Base-by-base conservation (phyloP, 2,113 vertebrate genomes). In the Brachyhypopomus gauderio region DNA sequence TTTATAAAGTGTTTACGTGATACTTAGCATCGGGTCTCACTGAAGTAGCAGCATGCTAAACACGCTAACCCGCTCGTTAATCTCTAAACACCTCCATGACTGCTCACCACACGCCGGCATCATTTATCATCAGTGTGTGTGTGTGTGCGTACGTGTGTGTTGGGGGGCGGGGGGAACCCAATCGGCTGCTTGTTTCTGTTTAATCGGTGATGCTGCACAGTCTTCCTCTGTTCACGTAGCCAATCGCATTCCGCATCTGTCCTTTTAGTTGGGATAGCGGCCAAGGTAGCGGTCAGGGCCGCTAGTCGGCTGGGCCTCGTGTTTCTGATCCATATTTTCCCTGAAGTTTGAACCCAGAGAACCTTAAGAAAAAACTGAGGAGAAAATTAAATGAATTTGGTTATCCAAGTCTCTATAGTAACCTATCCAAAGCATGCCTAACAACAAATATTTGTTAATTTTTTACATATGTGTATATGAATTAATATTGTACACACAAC, bases 1-100 rank as follows among this genome's bases (percentile, higher is more conserved):
- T 92, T 93, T 93, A 92, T 92, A 90, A 93, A 90, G 91, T 92
- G 90, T 90, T 92, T 92, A 92, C 89, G 88, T 88, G 91, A 89
- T 83, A 85, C 87, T 89, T 83, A 88, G 79, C 87, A 89, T 88
- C 83, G 77, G 3, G 85, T 88, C 84, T 85, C 79, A 88, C 85
- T 80, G 72, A 81, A 85, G 83, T 82, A 72, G 84, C 87, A 88
- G 89, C 88, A 89, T 88, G 88, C 86, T 87, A 52, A 87, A 89
- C 80, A 77, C 52, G 75, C 85, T 87, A 60, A 64, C 86, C 87
- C 71, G 75, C 80, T 62, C 73, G 73, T 79, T 79, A 80, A 85
- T 88, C 87, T 88, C 56, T 84, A 88, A 85, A 88, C 88, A 88
- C 84, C 81, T 86, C 60, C 41, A 83, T 41, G 48, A 59, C 52